Percentiles rank a stretch among this genome's conserved stretches.
Evolutionary conservation across 2,888 invertebrate species (phyloP).

Genomic region (Drosophila imparisetae): DNA sequence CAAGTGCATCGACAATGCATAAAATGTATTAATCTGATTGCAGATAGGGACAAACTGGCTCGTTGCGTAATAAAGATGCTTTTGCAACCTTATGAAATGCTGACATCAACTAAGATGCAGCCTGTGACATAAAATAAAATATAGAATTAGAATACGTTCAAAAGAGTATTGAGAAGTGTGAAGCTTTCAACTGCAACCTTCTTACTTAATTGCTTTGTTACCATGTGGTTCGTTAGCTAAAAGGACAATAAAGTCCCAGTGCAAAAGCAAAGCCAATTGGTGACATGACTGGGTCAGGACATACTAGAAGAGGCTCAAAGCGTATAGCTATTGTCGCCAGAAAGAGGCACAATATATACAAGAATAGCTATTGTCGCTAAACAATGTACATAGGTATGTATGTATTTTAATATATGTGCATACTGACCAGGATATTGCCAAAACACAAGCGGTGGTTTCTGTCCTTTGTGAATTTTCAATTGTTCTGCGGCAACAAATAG

Average conservation of each 20-base stretch:
- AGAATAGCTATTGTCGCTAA: conserved; percentile 22
- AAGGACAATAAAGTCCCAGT: background rate
- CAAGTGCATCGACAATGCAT: conserved; percentile 13
- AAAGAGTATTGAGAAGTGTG: background rate
- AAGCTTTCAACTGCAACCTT: background rate
- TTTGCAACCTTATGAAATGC: background rate
- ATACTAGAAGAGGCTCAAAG: conserved; percentile 1
- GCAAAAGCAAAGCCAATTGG: conserved; percentile 26
- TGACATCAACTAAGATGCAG: background rate
- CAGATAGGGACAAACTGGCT: background rate
- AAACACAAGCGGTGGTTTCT: conserved; percentile 35
- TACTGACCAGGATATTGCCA: conserved; percentile 25
- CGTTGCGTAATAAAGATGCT: conserved; percentile 4
- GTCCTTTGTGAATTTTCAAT: conserved; percentile 43
- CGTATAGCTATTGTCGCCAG: background rate
- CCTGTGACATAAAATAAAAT: background rate
- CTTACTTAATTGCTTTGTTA: background rate
- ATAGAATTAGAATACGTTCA: background rate
- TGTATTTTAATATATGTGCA: conserved; percentile 4
- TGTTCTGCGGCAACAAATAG: conserved; percentile 48
- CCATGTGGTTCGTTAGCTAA: conserved; percentile 14
- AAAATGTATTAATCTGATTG: background rate
- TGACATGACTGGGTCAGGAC: conserved; percentile 35
- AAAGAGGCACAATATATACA: background rate
- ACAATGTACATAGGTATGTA: conserved; percentile 16